These are phyloP conservation scores for Ceratosolen solmsi DNA, from an alignment of 1,140 invertebrate genomes.

Conservation along the genomic window DNA sequence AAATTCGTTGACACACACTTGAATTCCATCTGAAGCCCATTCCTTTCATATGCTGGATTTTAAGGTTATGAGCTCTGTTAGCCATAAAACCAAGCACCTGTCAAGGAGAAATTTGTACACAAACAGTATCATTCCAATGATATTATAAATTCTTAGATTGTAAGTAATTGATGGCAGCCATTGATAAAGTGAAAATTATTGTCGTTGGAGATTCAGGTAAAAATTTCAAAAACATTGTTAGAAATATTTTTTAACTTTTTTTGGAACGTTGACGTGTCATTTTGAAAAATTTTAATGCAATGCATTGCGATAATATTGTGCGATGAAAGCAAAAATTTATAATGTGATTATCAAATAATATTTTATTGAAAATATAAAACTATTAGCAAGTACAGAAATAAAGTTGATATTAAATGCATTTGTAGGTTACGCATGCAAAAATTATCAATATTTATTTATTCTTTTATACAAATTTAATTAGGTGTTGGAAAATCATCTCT, in stretches of 20 bases:
- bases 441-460: not conserved
- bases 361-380: not conserved
- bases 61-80: slow-evolving; percentile 32
- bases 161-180: slow-evolving; percentile 78
- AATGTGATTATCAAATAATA: not conserved
- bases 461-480: slow-evolving; percentile 34
- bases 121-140: slow-evolving; percentile 12
- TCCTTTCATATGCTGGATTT: slow-evolving; percentile 19
- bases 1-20: not conserved
- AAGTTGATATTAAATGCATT: not conserved
- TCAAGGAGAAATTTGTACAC: slow-evolving; percentile 38
- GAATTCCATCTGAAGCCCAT: slow-evolving; percentile 11
- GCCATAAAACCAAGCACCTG: slow-evolving; percentile 19
- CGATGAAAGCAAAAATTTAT: not conserved
- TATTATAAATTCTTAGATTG: slow-evolving; percentile 14
- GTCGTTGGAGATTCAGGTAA: slow-evolving; percentile 94
- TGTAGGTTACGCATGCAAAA: not conserved
- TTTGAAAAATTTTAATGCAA: slow-evolving; percentile 18
- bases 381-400: too few relatives aligned
- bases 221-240: slow-evolving; percentile 13
- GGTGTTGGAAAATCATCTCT: slow-evolving; percentile 97
- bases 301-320: not conserved
- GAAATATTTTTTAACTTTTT: not conserved
- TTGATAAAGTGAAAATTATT: slow-evolving; percentile 92
- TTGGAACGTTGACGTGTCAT: slow-evolving; percentile 22